Base-by-base conservation (phyloP, 1,140 invertebrate genomes). In the Sitophilus oryzae region DNA sequence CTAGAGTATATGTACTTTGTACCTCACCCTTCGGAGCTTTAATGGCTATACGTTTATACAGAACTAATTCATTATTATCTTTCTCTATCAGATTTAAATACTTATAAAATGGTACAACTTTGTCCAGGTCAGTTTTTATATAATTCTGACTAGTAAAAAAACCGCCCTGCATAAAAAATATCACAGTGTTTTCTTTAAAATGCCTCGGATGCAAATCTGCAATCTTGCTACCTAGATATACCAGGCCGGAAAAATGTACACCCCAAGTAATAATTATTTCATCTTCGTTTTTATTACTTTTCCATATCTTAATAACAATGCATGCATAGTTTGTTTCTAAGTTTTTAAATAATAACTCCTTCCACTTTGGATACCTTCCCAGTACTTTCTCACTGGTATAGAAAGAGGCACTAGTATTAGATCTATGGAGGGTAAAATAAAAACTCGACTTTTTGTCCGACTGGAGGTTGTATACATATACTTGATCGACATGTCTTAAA, bases 141-240 rank as follows among this genome's bases (percentile, higher is more conserved):
- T 67, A 68, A 42, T 71, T 58, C 14, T 66, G 58, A 54, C 71
- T 70, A 40, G 83, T 83, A 71, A 93, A 96, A 63, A 82, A 91
- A 11, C 91, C 90, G 41, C 89, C 90, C 58, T 86, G 85, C 77
- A 93, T 83, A 71, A 89, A 84, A 72, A 95, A 91, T 62, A 95
- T 82, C 45, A 96, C 71, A 47, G 89, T 85, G 67, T 94, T 92
- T 14, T 79, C 72, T 60, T 79, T 79, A 56, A 92, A 85, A 59
- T 83, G 81, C 11, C 78, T 76, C 11, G 85, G 82, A 34, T 87
- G 80, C 66, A 86, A 83, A 58, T 80, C 77, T n/a, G 81, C 74
- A 50, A 85, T 69, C 72, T 87, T 86, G 25, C 84, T 80, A 19
- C 88, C 86, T 19, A 93, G 77, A 59, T 87, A 89, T 37, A 84